Percentiles rank a stretch among this genome's conserved stretches.
These are phyloP conservation scores for Sphenodon punctatus DNA, from an alignment of 2,797 vertebrate genomes.

Conservation along the genomic window DNA sequence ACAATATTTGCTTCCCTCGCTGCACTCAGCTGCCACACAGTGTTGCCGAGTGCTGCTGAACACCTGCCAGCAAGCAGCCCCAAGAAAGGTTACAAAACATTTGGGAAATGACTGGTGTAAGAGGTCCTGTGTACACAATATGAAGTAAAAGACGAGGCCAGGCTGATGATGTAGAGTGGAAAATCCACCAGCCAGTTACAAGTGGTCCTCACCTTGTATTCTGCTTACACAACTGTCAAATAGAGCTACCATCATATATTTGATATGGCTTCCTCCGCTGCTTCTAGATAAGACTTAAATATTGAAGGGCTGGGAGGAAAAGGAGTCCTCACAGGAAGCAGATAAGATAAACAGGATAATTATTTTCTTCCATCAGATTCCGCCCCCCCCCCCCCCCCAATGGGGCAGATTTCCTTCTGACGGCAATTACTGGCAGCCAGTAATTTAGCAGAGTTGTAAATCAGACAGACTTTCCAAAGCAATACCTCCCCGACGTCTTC, in stretches of 20 bases:
- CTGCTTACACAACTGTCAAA: too few relatives aligned
- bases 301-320: background rate
- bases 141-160: too few relatives aligned
- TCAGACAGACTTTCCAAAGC: background rate
- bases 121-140: too few relatives aligned
- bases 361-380: background rate
- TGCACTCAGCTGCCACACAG: fast-evolving
- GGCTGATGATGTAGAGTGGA: too few relatives aligned
- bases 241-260: too few relatives aligned
- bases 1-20: too few relatives aligned
- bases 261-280: background rate
- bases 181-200: too few relatives aligned
- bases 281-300: background rate
- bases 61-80: slow-evolving; percentile 7
- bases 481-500: too few relatives aligned
- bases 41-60: slow-evolving; percentile 35
- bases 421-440: background rate
- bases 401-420: slow-evolving; percentile 18
- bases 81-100: background rate
- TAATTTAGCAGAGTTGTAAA: background rate
- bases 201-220: too few relatives aligned
- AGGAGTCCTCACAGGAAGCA: background rate
- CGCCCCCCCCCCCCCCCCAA: background rate
- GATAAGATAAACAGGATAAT: background rate
- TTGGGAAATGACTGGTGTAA: slow-evolving; percentile 28